phyloP scores from a whole-genome alignment of 1,140 invertebrate genomes.

The Andrena cerasifolii region DNA sequence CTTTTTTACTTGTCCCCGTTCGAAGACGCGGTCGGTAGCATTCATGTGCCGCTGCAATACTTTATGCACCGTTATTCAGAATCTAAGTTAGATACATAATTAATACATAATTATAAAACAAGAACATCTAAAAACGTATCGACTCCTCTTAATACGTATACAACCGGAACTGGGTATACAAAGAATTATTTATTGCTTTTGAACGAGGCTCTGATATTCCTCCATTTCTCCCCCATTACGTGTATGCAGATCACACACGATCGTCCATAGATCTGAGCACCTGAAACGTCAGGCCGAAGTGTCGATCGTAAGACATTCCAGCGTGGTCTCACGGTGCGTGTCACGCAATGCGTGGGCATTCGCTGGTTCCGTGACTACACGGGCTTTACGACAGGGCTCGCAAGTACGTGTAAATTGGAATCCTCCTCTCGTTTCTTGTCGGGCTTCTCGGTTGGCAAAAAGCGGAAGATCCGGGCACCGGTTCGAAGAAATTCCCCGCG shows the following conservation, averaged over 20 bases:
- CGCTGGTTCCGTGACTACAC: conserved; percentile 36
- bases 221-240: not conserved
- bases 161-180: too few species aligned
- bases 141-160: too few species aligned
- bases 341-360: conserved; percentile 46
- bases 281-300: not conserved
- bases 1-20: too few species aligned
- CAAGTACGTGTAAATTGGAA: conserved; percentile 52
- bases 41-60: too few species aligned
- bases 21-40: too few species aligned
- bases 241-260: conserved; percentile 8
- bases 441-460: conserved; percentile 16
- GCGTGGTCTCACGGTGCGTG: conserved; percentile 26
- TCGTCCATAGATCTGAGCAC: not conserved
- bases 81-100: too few species aligned
- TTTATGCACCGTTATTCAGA: too few species aligned
- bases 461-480: conserved; percentile 23
- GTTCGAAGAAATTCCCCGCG: conserved; percentile 35
- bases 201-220: too few species aligned
- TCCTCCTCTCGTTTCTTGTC: not conserved
- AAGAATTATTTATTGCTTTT: too few species aligned
- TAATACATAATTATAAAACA: too few species aligned
- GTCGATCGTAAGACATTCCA: not conserved
- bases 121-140: too few species aligned
- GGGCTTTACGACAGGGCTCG: conserved; percentile 29